Evolutionary conservation across 2,113 vertebrate genomes (phyloP).

Genomic region (Psophia crepitans): DNA sequence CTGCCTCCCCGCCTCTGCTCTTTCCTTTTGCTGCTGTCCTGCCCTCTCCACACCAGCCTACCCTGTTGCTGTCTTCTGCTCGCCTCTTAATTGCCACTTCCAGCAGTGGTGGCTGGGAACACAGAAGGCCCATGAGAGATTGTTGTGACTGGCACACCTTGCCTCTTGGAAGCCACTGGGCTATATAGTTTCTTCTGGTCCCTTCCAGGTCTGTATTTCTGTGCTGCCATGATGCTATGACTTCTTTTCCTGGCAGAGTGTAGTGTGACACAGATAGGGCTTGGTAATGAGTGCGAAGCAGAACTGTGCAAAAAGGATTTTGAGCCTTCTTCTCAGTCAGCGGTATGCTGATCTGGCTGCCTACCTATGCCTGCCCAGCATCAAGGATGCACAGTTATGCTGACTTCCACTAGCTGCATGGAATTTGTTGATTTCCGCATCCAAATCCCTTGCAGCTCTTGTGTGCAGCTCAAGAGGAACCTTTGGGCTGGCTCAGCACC

Average conservation of each 20-base stretch:
- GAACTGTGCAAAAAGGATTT: neutral
- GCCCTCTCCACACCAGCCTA: neutral
- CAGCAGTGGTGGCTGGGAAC: neutral
- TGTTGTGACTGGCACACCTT: rapidly evolving
- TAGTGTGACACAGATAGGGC: neutral
- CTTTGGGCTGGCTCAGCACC: neutral
- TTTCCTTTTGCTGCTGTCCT: neutral
- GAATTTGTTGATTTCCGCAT: neutral
- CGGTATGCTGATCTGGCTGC: neutral
- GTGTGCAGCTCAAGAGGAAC: neutral
- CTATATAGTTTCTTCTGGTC: neutral
- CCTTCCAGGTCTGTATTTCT: neutral
- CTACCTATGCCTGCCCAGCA: neutral
- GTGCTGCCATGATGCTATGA: neutral
- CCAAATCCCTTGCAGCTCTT: neutral
- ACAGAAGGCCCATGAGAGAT: neutral
- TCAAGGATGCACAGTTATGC: neutral
- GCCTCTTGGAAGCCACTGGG: neutral
- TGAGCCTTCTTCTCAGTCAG: neutral
- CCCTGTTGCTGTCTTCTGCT: neutral
- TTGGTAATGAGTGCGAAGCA: neutral
- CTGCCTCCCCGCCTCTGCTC: neutral
- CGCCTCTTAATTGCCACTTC: neutral
- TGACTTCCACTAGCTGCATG: neutral
- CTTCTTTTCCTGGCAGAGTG: neutral